These are phyloP conservation scores for Dicaeum eximium DNA, from an alignment of 2,113 vertebrate genomes.

Conservation along the genomic window DNA sequence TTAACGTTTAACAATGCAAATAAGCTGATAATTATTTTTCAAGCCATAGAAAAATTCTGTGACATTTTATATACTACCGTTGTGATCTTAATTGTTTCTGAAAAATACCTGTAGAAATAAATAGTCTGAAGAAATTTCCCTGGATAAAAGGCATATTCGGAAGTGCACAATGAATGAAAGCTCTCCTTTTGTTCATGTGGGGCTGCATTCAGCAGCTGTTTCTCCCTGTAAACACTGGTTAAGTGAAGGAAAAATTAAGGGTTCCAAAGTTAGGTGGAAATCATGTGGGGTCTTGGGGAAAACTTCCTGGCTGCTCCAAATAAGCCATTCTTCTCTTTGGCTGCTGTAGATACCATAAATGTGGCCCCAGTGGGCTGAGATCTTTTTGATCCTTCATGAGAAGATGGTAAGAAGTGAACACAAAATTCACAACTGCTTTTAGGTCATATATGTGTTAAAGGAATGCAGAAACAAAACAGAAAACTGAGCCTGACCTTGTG, in stretches of 20 bases:
- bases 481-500: not conserved
- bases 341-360: not conserved
- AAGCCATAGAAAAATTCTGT: conserved; percentile 47
- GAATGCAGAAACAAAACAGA: not conserved
- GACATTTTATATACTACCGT: conserved; percentile 46
- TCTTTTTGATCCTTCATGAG: accelerated
- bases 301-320: not conserved
- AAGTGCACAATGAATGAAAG: not conserved
- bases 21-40: conserved; percentile 54
- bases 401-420: not conserved
- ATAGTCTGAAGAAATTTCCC: not conserved
- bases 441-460: not conserved
- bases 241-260: not conserved
- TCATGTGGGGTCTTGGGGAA: not conserved
- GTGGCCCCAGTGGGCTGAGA: not conserved
- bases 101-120: conserved; percentile 33
- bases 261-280: not conserved
- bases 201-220: not conserved
- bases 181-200: not conserved
- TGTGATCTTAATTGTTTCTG: conserved; percentile 51
- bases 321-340: not conserved
- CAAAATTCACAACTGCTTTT: not conserved
- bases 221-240: not conserved
- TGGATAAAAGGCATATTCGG: not conserved
- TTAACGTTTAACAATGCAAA: conserved; percentile 55